These are phyloP conservation scores for Seriola dumerili DNA, from an alignment of 2,113 vertebrate species.

Conservation along the genomic window DNA sequence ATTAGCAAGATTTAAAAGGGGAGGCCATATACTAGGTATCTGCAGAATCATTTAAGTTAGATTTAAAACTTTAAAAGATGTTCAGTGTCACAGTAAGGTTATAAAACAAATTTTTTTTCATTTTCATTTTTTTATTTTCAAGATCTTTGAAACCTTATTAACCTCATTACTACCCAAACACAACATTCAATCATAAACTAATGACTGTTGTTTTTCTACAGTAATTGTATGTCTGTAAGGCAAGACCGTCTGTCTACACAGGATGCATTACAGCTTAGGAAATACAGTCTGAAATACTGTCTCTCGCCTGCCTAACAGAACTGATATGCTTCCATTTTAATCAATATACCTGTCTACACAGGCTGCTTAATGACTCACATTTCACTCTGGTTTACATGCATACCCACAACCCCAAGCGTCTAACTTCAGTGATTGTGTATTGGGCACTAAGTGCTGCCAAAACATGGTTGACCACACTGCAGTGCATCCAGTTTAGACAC, in stretches of 20 bases:
- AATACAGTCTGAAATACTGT: neutral
- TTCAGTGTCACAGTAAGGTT: neutral
- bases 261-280: neutral
- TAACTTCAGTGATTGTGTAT: neutral
- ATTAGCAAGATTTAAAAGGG: neutral
- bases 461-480: constrained; percentile 1
- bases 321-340: neutral
- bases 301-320: neutral
- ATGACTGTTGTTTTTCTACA: neutral
- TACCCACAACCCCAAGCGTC: neutral
- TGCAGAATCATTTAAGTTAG: no score
- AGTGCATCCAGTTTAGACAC: neutral
- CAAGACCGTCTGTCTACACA: neutral
- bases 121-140: neutral
- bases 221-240: neutral
- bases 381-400: neutral
- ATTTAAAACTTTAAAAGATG: neutral
- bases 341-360: neutral
- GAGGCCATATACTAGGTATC: neutral
- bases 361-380: neutral
- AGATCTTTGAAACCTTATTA: neutral
- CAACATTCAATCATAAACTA: neutral
- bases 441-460: neutral
- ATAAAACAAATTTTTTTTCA: no score
- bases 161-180: neutral